These are phyloP conservation scores for Carassius auratus DNA, from an alignment of 2,113 vertebrate genomes.

Conservation along the genomic window DNA sequence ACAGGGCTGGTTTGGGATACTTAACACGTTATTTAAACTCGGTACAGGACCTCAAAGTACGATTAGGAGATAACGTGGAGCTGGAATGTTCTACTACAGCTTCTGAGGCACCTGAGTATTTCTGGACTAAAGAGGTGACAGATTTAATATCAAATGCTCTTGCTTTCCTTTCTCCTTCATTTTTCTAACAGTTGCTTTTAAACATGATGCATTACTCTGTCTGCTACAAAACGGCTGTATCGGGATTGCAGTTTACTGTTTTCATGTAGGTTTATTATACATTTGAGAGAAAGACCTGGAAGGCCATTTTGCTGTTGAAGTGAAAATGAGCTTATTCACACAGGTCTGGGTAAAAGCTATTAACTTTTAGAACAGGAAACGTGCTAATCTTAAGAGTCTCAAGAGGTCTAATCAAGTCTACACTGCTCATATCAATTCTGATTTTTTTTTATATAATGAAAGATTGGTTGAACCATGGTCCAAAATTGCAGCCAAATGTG, in stretches of 20 bases:
- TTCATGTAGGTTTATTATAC: not conserved
- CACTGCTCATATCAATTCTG: not conserved
- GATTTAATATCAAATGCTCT: not conserved
- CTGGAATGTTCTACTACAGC: slow-evolving; percentile 70
- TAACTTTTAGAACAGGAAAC: slow-evolving; percentile 2
- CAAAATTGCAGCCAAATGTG: not conserved
- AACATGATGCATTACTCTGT: slow-evolving; percentile 3
- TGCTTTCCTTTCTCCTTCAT: slow-evolving; percentile 42
- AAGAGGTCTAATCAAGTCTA: not conserved
- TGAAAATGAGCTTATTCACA: not conserved
- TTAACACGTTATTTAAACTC: slow-evolving; percentile 59
- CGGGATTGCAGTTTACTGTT: not conserved
- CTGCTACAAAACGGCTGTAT: not conserved
- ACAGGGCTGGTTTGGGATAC: slow-evolving; percentile 55
- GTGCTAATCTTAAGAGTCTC: not conserved
- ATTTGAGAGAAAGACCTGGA: not conserved
- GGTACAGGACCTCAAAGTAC: slow-evolving; percentile 66
- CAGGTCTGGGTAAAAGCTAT: not conserved
- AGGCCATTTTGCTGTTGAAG: not conserved
- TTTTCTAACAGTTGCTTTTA: not conserved
- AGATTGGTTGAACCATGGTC: not conserved
- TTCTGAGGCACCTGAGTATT: slow-evolving; percentile 69
- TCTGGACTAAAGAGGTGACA: slow-evolving; percentile 75
- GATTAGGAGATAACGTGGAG: slow-evolving; percentile 68
- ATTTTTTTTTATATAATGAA: not conserved